phyloP scores from a whole-genome alignment of 2,888 invertebrate species.

The Xylocampa areola region DNA sequence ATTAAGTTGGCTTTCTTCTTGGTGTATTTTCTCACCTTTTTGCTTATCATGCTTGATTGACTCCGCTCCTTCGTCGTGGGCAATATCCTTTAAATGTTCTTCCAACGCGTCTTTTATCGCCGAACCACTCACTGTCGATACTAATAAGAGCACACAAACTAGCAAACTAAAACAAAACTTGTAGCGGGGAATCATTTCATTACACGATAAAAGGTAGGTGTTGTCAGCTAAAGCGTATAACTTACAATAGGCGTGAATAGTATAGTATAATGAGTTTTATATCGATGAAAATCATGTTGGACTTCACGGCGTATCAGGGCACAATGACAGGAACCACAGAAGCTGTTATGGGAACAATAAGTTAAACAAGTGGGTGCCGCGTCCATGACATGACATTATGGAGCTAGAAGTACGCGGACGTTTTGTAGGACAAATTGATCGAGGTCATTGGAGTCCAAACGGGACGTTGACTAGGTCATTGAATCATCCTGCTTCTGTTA shows the following conservation, averaged over 20 bases:
- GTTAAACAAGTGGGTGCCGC: slow-evolving; percentile 64
- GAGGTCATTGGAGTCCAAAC: slow-evolving; percentile 78
- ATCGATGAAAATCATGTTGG: slow-evolving; percentile 78
- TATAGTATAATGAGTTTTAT: slow-evolving; percentile 82
- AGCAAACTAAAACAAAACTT: slow-evolving; percentile 67
- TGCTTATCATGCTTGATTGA: slow-evolving; percentile 82
- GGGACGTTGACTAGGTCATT: slow-evolving; percentile 74
- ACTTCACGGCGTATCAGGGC: slow-evolving; percentile 83
- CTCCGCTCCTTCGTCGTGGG: slow-evolving; percentile 81
- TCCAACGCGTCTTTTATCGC: slow-evolving; percentile 83
- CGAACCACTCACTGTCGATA: slow-evolving; percentile 72
- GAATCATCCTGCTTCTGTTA: slow-evolving; percentile 45
- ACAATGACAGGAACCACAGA: slow-evolving; percentile 89
- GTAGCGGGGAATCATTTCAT: slow-evolving; percentile 79
- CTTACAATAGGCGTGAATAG: slow-evolving; percentile 74
- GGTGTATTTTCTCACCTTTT: slow-evolving; percentile 84
- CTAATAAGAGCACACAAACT: slow-evolving; percentile 72
- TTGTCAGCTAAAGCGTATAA: slow-evolving; percentile 63
- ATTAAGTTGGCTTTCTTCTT: slow-evolving; percentile 79
- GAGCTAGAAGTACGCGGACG: slow-evolving; percentile 66
- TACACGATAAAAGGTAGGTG: slow-evolving; percentile 62
- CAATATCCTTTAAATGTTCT: slow-evolving; percentile 85
- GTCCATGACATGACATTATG: slow-evolving; percentile 85
- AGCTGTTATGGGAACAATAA: slow-evolving; percentile 77
- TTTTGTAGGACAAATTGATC: slow-evolving; percentile 67